These are phyloP conservation scores for Origma solitaria DNA, from an alignment of 2,113 vertebrate species.

Conservation along the genomic window DNA sequence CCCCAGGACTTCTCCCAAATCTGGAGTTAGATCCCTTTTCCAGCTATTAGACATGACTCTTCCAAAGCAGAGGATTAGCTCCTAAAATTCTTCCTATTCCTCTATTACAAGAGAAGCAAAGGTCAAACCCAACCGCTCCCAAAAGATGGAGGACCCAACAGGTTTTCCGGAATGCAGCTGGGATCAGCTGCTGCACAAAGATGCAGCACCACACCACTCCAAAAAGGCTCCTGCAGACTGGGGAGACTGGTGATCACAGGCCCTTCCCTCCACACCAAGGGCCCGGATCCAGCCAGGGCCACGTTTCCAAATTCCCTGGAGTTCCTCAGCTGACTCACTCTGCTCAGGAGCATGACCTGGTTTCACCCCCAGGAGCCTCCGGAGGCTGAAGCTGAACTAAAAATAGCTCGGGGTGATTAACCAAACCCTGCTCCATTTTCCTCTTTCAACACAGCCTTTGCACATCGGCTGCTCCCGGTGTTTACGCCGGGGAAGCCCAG, in stretches of 20 bases:
- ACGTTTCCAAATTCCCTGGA: constrained; percentile 6
- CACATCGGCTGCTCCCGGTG: constrained; percentile 43
- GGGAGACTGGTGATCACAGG: neutral
- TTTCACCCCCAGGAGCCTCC: constrained; percentile 52
- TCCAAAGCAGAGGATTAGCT: neutral
- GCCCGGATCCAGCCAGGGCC: neutral
- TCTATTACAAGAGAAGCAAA: neutral
- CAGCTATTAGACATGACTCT: neutral
- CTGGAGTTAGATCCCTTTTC: neutral
- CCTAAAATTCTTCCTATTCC: neutral
- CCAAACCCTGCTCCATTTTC: constrained; percentile 28
- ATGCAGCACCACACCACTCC: neutral
- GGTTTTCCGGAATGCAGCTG: neutral
- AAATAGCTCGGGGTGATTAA: constrained; percentile 57
- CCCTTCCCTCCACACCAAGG: neutral
- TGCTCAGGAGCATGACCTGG: constrained; percentile 25
- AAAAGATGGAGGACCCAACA: neutral
- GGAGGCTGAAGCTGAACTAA: constrained; percentile 20
- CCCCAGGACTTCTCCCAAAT: neutral
- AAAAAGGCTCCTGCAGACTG: neutral
- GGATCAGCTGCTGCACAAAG: neutral
- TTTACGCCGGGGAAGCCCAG: constrained; percentile 47
- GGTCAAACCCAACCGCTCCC: neutral
- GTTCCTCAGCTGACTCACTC: constrained; percentile 32
- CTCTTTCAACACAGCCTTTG: constrained; percentile 2